Conservation (phyloP, 2,113 vertebrate species). For the Pyrgilauda ruficollis region DNA sequence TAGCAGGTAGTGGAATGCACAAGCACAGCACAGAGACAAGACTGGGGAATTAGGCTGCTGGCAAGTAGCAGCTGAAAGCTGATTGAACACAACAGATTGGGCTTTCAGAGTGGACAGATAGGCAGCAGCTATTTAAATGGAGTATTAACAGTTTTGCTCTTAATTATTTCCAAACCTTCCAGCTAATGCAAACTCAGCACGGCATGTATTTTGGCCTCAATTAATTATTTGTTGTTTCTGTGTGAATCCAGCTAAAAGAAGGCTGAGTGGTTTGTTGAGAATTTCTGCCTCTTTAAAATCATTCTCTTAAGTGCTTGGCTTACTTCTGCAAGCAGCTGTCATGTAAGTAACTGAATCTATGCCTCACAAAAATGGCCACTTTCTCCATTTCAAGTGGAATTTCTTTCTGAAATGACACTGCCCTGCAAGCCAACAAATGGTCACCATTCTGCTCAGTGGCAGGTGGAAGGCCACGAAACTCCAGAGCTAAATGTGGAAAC, state of each 20-base stretch:
- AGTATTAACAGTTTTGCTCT: slow-evolving; percentile 61
- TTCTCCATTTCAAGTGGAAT: slow-evolving; percentile 54
- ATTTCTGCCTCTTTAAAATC: not conserved
- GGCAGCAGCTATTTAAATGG: slow-evolving; percentile 57
- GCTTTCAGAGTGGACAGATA: slow-evolving; percentile 57
- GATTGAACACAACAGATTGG: slow-evolving; percentile 65
- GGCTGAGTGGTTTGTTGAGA: not conserved
- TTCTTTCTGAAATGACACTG: slow-evolving; percentile 17
- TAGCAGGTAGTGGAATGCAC: slow-evolving; percentile 59
- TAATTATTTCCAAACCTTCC: slow-evolving; percentile 60
- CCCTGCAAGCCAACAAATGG: slow-evolving; percentile 32
- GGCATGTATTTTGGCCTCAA: slow-evolving; percentile 6
- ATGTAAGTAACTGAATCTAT: slow-evolving; percentile 10
- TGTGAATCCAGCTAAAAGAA: not conserved
- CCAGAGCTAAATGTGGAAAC: slow-evolving; percentile 47
- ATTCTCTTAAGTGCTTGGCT: not conserved
- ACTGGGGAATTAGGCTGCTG: slow-evolving; percentile 53
- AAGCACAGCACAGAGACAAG: slow-evolving; percentile 55
- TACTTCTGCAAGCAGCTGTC: slow-evolving; percentile 42
- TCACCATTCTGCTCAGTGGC: not conserved
- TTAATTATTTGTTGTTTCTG: slow-evolving; percentile 44
- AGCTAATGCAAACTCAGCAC: not conserved
- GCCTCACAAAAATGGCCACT: slow-evolving; percentile 41
- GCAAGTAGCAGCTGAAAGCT: slow-evolving; percentile 54
- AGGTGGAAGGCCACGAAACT: slow-evolving; percentile 32